Evolutionary conservation across 2,888 invertebrate genomes (phyloP).

Genomic region (Ochropleura leucogaster): DNA sequence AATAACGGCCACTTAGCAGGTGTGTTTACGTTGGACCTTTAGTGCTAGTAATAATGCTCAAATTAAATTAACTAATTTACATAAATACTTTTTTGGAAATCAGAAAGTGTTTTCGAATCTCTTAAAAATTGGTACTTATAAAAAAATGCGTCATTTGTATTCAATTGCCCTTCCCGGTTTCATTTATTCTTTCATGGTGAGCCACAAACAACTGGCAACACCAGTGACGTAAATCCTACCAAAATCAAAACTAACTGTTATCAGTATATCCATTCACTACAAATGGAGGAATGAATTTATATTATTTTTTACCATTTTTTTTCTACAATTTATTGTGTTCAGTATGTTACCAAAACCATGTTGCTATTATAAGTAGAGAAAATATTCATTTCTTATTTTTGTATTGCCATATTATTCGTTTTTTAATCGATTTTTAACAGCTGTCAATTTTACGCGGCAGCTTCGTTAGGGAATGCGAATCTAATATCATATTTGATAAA

Average conservation of each 20-base stretch:
- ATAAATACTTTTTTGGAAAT: not conserved
- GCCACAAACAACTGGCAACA: constrained; percentile 20
- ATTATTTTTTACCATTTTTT: constrained; percentile 52
- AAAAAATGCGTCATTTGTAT: not conserved
- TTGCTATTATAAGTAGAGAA: constrained; percentile 60
- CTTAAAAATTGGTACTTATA: not conserved
- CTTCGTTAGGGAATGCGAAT: constrained; percentile 27
- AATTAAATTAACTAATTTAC: not conserved
- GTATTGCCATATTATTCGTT: constrained; percentile 53
- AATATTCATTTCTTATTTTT: constrained; percentile 56
- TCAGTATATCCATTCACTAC: constrained; percentile 4
- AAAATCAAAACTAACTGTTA: constrained; percentile 14
- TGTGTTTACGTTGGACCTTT: constrained; percentile 13
- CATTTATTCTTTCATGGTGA: constrained; percentile 19
- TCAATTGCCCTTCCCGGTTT: not conserved
- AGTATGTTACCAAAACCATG: constrained; percentile 67
- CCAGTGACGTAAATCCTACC: constrained; percentile 1
- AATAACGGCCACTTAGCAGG: not conserved
- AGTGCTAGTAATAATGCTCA: constrained; percentile 2
- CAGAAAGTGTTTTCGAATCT: constrained; percentile 28
- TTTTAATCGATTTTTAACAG: constrained; percentile 9
- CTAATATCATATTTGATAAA: constrained; percentile 52
- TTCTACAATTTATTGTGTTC: constrained; percentile 62
- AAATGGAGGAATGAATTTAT: constrained; percentile 38
- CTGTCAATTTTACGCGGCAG: constrained; percentile 3